Conservation (phyloP, 2,888 invertebrate species). For the Anoncus sp. region DNA sequence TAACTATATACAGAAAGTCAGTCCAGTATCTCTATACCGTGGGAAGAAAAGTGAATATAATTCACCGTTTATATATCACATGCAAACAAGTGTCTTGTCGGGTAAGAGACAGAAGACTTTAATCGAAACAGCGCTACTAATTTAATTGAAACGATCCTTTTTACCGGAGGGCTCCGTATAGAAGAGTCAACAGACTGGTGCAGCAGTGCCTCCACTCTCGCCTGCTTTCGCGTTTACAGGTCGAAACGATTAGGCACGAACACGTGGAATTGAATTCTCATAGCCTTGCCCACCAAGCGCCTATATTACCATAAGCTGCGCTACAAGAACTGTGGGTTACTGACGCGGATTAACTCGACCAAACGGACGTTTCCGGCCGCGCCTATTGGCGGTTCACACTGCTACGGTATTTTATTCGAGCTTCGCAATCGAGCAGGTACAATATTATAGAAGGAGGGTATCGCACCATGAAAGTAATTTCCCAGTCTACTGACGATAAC, state of each 20-base stretch:
- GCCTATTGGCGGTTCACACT: constrained; percentile 69
- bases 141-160: constrained; percentile 53
- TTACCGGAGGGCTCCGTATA: constrained; percentile 10
- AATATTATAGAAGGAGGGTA: constrained; percentile 47
- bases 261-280: constrained; percentile 57
- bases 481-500: constrained; percentile 18
- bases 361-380: constrained; percentile 80
- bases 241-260: constrained; percentile 55
- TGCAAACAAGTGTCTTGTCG: constrained; percentile 29
- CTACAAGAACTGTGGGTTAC: constrained; percentile 45
- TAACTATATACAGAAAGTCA: constrained; percentile 1
- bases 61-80: constrained; percentile 18
- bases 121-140: constrained; percentile 48
- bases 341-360: constrained; percentile 74
- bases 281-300: constrained; percentile 28
- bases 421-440: constrained; percentile 35
- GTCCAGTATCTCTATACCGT: neutral
- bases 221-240: constrained; percentile 15
- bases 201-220: constrained; percentile 27
- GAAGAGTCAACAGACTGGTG: constrained; percentile 7
- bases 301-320: constrained; percentile 6
- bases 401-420: constrained; percentile 62
- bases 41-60: constrained; percentile 45
- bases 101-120: constrained; percentile 18
- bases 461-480: constrained; percentile 48